A percentile compares a stretch with the other conserved stretches of the same genome.
Evolutionary conservation across 2,888 invertebrate genomes (phyloP).

Genomic region (Eristalis tenax): DNA sequence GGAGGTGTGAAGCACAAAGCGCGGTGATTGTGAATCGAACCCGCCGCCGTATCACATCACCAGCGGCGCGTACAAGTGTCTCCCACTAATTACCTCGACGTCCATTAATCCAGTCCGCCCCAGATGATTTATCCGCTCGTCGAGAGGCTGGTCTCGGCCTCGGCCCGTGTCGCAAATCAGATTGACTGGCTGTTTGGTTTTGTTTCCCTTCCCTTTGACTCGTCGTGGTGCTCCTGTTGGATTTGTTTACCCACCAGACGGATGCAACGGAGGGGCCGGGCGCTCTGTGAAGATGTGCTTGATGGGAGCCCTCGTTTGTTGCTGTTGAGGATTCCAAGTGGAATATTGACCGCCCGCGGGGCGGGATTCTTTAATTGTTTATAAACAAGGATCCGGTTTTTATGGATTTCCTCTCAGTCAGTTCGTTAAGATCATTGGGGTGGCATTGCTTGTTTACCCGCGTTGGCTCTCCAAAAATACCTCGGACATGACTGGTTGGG

Average conservation of each 20-base stretch:
- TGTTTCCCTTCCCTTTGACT: not conserved
- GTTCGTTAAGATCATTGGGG: not conserved
- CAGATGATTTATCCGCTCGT: slow-evolving; percentile 50
- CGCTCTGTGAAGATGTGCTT: not conserved
- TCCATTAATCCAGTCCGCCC: slow-evolving; percentile 36
- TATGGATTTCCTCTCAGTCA: slow-evolving; percentile 5
- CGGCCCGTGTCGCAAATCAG: slow-evolving; percentile 38
- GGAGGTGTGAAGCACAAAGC: not conserved
- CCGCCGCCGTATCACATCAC: not conserved
- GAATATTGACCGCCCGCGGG: slow-evolving; percentile 40
- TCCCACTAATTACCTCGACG: slow-evolving; percentile 26
- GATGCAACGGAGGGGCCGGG: not conserved
- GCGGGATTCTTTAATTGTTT: slow-evolving; percentile 13
- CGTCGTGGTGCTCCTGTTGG: not conserved
- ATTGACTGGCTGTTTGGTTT: slow-evolving; percentile 39
- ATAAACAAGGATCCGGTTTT: slow-evolving; percentile 12
- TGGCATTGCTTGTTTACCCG: slow-evolving; percentile 19
- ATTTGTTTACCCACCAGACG: slow-evolving; percentile 48
- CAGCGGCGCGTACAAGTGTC: not conserved
- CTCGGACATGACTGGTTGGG: not conserved
- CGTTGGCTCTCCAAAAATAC: slow-evolving; percentile 29
- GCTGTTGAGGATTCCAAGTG: slow-evolving; percentile 34
- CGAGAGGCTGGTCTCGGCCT: not conserved
- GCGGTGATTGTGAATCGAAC: not conserved
- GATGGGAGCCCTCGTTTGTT: slow-evolving; percentile 13